A percentile compares a stretch with the other conserved stretches of the same genome.
These are phyloP conservation scores for Masnerella sp. DNA, from an alignment of 2,888 invertebrate genomes.

Conservation along the genomic window DNA sequence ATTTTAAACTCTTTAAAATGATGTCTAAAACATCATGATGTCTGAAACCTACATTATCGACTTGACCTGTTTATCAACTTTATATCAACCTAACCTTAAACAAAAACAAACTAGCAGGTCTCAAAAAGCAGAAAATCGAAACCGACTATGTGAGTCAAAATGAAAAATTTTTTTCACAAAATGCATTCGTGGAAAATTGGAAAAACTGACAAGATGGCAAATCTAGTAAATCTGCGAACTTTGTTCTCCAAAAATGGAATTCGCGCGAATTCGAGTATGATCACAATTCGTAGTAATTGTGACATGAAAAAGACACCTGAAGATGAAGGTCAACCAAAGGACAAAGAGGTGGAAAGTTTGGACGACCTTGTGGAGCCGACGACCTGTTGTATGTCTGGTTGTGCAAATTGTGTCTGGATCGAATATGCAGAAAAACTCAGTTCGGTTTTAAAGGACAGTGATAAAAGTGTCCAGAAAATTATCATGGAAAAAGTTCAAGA, in stretches of 20 bases:
- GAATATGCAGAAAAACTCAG: constrained; percentile 90
- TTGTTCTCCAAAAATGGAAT: background rate
- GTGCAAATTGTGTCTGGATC: constrained; percentile 95
- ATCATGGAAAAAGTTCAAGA: constrained; percentile 88
- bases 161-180: background rate
- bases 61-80: too few species aligned
- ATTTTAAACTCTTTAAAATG: too few species aligned
- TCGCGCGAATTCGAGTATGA: constrained; percentile 1
- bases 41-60: too few species aligned
- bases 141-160: too few species aligned
- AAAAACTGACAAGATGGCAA: constrained; percentile 15
- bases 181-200: too few species aligned
- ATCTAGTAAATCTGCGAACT: background rate
- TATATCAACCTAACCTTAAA: too few species aligned
- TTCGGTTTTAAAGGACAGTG: constrained; percentile 82
- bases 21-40: too few species aligned
- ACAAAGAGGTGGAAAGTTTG: background rate
- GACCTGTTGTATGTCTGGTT: constrained; percentile 94
- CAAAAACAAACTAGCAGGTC: too few species aligned
- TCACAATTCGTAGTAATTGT: too few species aligned
- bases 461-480: constrained; percentile 83
- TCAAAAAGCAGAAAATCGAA: too few species aligned
- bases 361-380: constrained; percentile 85
- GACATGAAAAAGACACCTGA: background rate
- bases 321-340: constrained; percentile 1